Percentiles rank a stretch among this genome's conserved stretches.
Evolutionary conservation across 2,113 vertebrate species (phyloP).

Genomic region (Bubo bubo): DNA sequence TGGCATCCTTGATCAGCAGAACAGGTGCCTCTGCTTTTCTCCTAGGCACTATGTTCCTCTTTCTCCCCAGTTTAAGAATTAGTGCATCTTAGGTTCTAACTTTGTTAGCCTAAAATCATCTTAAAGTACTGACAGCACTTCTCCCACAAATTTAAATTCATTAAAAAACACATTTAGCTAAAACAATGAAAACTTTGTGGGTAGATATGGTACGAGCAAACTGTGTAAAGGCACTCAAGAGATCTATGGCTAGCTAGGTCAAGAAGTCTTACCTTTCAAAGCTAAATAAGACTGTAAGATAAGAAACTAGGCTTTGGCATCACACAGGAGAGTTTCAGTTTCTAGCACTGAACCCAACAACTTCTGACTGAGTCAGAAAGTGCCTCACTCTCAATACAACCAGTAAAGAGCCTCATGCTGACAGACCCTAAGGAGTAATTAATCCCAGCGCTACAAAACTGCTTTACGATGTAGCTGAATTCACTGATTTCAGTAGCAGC

Average conservation of each 20-base stretch:
- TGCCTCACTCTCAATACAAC: background rate
- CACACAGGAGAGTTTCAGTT: background rate
- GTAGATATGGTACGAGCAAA: background rate
- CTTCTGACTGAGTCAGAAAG: background rate
- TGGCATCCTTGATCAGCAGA: too few species aligned
- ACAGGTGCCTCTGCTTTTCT: background rate
- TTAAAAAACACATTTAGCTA: background rate
- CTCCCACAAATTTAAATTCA: background rate
- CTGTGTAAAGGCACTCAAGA: background rate
- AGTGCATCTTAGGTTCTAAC: background rate
- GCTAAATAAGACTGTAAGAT: background rate
- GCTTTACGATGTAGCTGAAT: background rate
- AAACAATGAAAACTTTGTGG: background rate
- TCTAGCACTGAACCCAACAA: background rate
- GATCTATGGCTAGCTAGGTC: background rate
- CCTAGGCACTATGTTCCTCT: rapidly evolving
- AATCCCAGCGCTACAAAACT: background rate
- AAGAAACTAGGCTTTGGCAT: background rate
- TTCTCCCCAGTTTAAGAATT: background rate
- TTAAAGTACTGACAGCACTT: background rate
- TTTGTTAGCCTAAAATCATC: background rate
- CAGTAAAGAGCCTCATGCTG: background rate
- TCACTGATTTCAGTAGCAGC: background rate
- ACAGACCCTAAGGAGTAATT: background rate
- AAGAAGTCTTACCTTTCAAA: background rate